These are phyloP conservation scores for Orthosia cruda DNA, from an alignment of 2,888 invertebrate genomes.

Conservation along the genomic window DNA sequence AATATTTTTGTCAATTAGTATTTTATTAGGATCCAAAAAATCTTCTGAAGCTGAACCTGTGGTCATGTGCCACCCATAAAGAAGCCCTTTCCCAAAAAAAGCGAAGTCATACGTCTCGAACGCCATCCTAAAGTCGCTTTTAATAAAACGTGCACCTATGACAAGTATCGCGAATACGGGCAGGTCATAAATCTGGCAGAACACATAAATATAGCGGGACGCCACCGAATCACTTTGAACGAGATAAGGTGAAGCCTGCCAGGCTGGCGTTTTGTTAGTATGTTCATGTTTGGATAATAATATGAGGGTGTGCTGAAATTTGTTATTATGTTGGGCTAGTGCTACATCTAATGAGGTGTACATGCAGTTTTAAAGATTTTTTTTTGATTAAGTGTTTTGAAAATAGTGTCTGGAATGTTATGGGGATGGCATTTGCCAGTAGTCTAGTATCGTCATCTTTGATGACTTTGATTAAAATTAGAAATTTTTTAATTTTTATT, in stretches of 20 bases:
- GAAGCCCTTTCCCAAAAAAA: background rate
- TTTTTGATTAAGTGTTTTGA: no score
- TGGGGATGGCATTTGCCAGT: no score
- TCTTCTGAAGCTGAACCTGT: no score
- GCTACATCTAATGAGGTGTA: background rate
- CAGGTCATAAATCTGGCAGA: conserved; percentile 76
- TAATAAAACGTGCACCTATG: conserved; percentile 55
- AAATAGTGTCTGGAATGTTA: no score
- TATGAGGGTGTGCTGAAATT: conserved; percentile 1
- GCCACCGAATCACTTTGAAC: conserved; percentile 81
- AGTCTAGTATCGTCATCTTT: no score
- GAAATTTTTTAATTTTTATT: background rate
- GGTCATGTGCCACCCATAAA: background rate
- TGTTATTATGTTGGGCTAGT: background rate
- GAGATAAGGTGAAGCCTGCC: conserved; percentile 82
- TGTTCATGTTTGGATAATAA: conserved; percentile 58
- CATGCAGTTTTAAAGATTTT: background rate
- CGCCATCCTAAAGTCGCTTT: conserved; percentile 26
- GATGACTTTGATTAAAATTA: background rate
- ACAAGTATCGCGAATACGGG: conserved; percentile 48
- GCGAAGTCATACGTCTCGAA: background rate
- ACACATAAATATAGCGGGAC: conserved; percentile 79
- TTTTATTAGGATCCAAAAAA: no score
- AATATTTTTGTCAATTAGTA: no score
- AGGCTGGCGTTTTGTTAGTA: conserved; percentile 54